These are phyloP conservation scores for Orycteropus afer DNA, from an alignment of 2,113 vertebrate species.

Conservation along the genomic window DNA sequence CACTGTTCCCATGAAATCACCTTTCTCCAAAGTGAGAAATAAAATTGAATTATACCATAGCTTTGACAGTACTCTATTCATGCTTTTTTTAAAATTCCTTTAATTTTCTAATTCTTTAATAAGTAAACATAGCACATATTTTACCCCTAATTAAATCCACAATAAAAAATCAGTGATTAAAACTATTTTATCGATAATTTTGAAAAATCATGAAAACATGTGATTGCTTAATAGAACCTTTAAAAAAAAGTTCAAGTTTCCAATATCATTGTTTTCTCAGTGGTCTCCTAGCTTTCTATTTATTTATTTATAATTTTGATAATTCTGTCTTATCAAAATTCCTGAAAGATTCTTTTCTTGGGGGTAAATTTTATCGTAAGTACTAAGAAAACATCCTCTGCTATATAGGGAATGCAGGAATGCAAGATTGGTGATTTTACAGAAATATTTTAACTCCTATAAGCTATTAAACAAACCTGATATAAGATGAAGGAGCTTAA, in stretches of 20 bases:
- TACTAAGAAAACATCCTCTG: conserved; percentile 38
- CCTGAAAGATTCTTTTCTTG: neutral
- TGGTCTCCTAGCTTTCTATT: neutral
- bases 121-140: neutral
- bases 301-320: neutral
- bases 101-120: neutral
- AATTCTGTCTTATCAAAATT: neutral
- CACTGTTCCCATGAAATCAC: neutral
- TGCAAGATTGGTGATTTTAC: conserved; percentile 7
- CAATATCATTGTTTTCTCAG: neutral
- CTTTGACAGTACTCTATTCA: neutral
- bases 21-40: conserved; percentile 33
- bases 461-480: conserved; percentile 35
- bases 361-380: neutral
- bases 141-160: neutral
- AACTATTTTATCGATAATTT: conserved; percentile 44
- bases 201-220: conserved; percentile 12
- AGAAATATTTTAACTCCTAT: conserved; percentile 38
- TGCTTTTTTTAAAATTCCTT: neutral
- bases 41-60: neutral
- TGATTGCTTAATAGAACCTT: neutral
- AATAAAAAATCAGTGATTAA: neutral
- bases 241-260: neutral
- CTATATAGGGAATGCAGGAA: neutral
- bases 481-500: conserved; percentile 31